Conservation (phyloP, 2,888 invertebrate species). For the Coleophora deauratella region DNA sequence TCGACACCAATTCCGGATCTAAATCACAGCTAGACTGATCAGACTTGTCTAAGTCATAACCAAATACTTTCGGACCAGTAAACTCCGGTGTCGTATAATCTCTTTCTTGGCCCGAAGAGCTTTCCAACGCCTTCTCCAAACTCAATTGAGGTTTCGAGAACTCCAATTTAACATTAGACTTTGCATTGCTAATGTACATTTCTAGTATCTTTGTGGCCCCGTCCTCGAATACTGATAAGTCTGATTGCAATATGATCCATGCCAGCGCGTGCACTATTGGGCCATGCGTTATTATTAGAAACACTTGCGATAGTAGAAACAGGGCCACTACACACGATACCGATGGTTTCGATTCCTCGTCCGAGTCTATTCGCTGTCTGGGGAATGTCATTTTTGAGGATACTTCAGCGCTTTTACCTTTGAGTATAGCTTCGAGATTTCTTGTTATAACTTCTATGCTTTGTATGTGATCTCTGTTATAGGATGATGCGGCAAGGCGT, state of each 20-base stretch:
- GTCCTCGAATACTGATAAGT: conserved; percentile 79
- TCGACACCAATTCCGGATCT: conserved; percentile 66
- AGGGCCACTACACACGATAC: conserved; percentile 93
- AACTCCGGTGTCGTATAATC: conserved; percentile 65
- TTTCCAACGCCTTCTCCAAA: conserved; percentile 82
- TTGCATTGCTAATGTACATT: conserved; percentile 75
- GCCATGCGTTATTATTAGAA: conserved; percentile 92
- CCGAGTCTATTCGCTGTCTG: conserved; percentile 55
- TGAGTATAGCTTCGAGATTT: conserved; percentile 77
- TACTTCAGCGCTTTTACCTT: conserved; percentile 69
- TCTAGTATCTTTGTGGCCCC: conserved; percentile 80
- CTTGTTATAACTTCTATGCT: conserved; percentile 77
- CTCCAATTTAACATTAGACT: conserved; percentile 72
- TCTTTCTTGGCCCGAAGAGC: conserved; percentile 50
- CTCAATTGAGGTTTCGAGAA: conserved; percentile 83
- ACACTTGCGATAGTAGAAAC: conserved; percentile 94
- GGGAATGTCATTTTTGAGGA: conserved; percentile 54
- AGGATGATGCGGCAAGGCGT: conserved; percentile 41
- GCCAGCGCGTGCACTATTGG: conserved; percentile 93
- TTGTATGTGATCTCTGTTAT: conserved; percentile 59
- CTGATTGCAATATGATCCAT: conserved; percentile 91
- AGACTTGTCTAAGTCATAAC: conserved; percentile 63
- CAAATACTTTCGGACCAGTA: conserved; percentile 48
- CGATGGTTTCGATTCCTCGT: conserved; percentile 78
- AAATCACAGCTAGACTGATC: conserved; percentile 68